Evolutionary conservation across 2,113 vertebrate genomes (phyloP).

Genomic region (Thermophis baileyi): DNA sequence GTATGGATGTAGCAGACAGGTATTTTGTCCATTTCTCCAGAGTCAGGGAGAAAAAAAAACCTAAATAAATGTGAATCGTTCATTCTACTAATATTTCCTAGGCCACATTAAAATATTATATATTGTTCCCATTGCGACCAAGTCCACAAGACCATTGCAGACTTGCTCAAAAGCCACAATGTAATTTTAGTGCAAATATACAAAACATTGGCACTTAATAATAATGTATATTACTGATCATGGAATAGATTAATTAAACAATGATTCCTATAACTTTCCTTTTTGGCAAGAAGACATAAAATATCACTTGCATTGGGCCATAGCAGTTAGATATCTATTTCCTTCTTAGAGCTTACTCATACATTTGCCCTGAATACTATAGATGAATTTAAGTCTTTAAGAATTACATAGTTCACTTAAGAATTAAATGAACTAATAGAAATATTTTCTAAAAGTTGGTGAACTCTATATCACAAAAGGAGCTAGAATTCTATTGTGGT

Average conservation of each 20-base stretch:
- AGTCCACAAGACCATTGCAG: not conserved
- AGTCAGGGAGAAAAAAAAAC: not conserved
- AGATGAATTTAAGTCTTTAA: not conserved
- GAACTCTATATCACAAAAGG: not conserved
- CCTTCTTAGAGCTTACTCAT: not conserved
- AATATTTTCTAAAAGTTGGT: not conserved
- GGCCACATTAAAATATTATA: constrained; percentile 24
- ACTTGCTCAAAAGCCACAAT: constrained; percentile 56
- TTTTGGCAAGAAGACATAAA: constrained; percentile 6
- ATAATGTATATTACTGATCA: constrained; percentile 58
- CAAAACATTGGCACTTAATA: constrained; percentile 68
- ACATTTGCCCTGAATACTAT: not conserved
- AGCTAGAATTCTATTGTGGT: not conserved
- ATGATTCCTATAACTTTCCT: not conserved
- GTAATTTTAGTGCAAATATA: constrained; percentile 63
- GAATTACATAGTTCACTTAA: not conserved
- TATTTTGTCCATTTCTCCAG: not conserved
- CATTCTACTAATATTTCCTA: not conserved
- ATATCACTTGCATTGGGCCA: not conserved
- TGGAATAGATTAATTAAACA: constrained; percentile 26
- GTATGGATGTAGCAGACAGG: fast-evolving
- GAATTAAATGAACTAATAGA: not conserved
- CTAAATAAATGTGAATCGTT: not conserved
- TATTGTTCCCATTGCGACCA: not conserved
- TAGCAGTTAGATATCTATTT: not conserved